Base-by-base conservation (phyloP, 1,140 invertebrate species). In the Drosophila busckii region DNA sequence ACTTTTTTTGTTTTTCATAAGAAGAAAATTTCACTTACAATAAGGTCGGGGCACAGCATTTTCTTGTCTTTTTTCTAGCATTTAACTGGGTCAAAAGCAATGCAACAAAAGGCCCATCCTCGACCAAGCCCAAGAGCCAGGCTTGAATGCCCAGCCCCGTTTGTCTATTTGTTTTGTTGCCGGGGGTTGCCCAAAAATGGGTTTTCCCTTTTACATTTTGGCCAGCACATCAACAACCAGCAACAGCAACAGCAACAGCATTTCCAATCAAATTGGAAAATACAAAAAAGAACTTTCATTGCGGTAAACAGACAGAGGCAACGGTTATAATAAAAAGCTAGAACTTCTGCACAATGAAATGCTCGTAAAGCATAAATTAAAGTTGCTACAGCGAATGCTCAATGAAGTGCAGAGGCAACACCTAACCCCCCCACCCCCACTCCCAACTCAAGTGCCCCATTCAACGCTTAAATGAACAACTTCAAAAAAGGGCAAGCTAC, bases 201-300 rank as follows among this genome's bases (percentile, higher is more conserved):
- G 75, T 75, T 82, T 82, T 82, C 75, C 75, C 75, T 80, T 80
- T 80, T 82, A 54, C 46, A 71, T 31, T n/a, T n/a, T n/a, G n/a
- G n/a, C 22, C 17, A 38, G 28, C 29, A 35, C 48, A 52, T 17
- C 28, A 16, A 25, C 35, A 28, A 7, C 10, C 20, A 38, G 15
- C 12, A 5, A 40, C 12, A 31, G 3, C 22, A 16, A 50, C 3
- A 3, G 6, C 10, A 3, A 35, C 32, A 40, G 45, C 50, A 50
- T 48, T 61, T 42, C 20, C 50, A 67, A 63, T 53, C 32, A 70
- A 49, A 60, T 31, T 52, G 29, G 20, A 46, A 9, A 19, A 23
- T 17, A 40, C 7, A 53, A 54, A 48, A 25, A 35, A 38, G 42
- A 56, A 67, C 64, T 67, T 67, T 67, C 60, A 46, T 67, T 67